These are phyloP conservation scores for Magallana nippona DNA, from an alignment of 2,888 invertebrate genomes.

Conservation along the genomic window DNA sequence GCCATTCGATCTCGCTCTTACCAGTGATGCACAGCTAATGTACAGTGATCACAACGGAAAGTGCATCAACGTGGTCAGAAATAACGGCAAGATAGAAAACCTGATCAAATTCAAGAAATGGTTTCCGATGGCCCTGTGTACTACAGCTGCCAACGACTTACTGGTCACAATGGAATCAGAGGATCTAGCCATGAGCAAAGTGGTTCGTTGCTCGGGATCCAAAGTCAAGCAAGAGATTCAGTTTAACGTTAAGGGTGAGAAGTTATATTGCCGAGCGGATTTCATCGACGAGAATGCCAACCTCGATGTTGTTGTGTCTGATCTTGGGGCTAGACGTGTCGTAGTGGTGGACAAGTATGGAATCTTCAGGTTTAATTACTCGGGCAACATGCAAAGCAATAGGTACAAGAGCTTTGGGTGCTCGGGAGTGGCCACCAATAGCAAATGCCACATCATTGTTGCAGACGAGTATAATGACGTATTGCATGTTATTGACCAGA, in stretches of 20 bases:
- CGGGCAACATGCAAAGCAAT: not conserved
- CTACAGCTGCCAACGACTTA: not conserved
- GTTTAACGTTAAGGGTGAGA: not conserved
- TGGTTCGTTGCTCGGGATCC: not conserved
- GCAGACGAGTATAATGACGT: slow-evolving; percentile 8
- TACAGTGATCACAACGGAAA: slow-evolving; percentile 9
- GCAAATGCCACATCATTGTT: not conserved
- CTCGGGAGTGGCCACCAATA: not conserved
- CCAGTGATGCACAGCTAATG: not conserved
- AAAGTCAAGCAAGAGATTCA: slow-evolving; percentile 16
- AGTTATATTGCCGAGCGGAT: slow-evolving; percentile 1
- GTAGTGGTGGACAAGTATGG: slow-evolving; percentile 22
- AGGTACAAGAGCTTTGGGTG: not conserved
- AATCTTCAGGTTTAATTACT: slow-evolving; percentile 10
- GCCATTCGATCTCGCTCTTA: not conserved
- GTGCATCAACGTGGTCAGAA: not conserved
- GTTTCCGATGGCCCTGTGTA: slow-evolving; percentile 9
- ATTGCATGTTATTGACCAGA: not conserved
- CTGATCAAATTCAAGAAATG: not conserved
- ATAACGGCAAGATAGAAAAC: not conserved
- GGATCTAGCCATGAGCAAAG: not conserved
- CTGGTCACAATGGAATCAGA: slow-evolving; percentile 7
- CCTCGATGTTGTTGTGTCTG: slow-evolving; percentile 17
- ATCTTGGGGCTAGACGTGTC: not conserved
- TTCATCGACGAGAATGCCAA: slow-evolving; percentile 8